These are phyloP conservation scores for Xerus inauris DNA, from an alignment of 2,113 vertebrate genomes.

Conservation along the genomic window DNA sequence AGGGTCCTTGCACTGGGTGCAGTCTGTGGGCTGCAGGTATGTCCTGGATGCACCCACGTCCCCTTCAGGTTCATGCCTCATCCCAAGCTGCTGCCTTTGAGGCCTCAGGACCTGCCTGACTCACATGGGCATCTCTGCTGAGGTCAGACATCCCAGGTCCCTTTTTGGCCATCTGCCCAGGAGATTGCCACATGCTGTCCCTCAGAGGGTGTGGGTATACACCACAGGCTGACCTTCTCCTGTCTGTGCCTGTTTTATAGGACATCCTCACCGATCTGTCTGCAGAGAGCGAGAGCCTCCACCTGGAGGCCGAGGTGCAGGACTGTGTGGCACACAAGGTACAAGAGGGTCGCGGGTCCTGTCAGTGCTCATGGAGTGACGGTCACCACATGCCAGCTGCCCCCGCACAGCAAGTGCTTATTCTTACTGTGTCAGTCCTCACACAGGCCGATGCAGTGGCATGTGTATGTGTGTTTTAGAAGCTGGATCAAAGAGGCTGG, in stretches of 20 bases:
- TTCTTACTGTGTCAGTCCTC: fast-evolving
- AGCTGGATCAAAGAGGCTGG: background rate
- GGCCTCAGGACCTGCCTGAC: background rate
- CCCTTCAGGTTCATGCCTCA: background rate
- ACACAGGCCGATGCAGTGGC: fast-evolving
- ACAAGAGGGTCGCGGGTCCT: background rate
- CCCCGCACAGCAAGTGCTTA: fast-evolving
- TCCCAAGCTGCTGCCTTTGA: fast-evolving
- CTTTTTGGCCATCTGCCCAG: background rate
- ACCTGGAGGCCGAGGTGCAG: conserved; percentile 90
- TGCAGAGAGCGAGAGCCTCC: conserved; percentile 93
- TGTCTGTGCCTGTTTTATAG: conserved; percentile 80
- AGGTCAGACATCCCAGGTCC: background rate
- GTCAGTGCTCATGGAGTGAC: fast-evolving
- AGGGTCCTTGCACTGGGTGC: no score
- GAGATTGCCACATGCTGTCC: fast-evolving
- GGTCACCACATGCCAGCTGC: background rate
- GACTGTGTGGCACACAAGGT: conserved; percentile 97
- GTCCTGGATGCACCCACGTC: background rate
- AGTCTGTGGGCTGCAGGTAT: background rate
- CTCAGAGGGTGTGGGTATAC: background rate
- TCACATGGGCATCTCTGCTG: background rate
- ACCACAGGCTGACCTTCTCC: background rate
- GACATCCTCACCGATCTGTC: conserved; percentile 96
- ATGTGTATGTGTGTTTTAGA: no score